Conservation (phyloP, 2,113 vertebrate species). For the Euleptes europaea region DNA sequence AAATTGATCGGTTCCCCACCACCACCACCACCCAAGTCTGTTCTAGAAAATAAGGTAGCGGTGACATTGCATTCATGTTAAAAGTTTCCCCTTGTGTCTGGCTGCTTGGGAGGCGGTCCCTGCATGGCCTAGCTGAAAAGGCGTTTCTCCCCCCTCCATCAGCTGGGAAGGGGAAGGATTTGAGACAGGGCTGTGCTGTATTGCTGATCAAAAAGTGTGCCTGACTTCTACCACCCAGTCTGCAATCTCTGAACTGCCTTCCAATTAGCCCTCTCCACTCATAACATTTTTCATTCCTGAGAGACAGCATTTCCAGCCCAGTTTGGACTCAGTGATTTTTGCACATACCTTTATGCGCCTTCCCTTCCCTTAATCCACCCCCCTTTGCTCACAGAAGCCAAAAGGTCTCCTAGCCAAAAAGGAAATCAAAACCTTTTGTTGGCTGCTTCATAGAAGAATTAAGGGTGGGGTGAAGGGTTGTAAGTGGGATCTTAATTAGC, state of each 20-base stretch:
- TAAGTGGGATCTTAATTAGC: conserved; percentile 76
- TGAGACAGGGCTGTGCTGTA: conserved; percentile 68
- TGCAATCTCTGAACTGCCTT: conserved; percentile 63
- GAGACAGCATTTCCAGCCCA: conserved; percentile 69
- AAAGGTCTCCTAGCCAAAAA: conserved; percentile 76
- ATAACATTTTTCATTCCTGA: conserved; percentile 69
- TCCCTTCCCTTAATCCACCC: conserved; percentile 72
- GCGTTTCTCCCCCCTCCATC: not conserved
- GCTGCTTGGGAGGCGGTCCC: conserved; percentile 36
- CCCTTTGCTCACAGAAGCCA: conserved; percentile 70
- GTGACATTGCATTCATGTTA: not conserved
- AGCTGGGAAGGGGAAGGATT: conserved; percentile 66
- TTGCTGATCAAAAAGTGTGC: conserved; percentile 72
- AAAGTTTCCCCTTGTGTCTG: not conserved
- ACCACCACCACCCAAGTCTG: not conserved
- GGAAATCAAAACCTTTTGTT: conserved; percentile 78
- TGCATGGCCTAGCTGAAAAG: conserved; percentile 54
- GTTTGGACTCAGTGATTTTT: conserved; percentile 72
- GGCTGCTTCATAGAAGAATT: conserved; percentile 72
- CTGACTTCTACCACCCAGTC: conserved; percentile 66
- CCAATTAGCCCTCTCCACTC: conserved; percentile 69
- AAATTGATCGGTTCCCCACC: not conserved
- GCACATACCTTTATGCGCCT: conserved; percentile 74
- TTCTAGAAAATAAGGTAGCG: rapidly evolving
- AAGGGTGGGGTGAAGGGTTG: conserved; percentile 72